Evolutionary conservation across 1,140 invertebrate species (phyloP).

Genomic region (Mercenaria mercenaria): DNA sequence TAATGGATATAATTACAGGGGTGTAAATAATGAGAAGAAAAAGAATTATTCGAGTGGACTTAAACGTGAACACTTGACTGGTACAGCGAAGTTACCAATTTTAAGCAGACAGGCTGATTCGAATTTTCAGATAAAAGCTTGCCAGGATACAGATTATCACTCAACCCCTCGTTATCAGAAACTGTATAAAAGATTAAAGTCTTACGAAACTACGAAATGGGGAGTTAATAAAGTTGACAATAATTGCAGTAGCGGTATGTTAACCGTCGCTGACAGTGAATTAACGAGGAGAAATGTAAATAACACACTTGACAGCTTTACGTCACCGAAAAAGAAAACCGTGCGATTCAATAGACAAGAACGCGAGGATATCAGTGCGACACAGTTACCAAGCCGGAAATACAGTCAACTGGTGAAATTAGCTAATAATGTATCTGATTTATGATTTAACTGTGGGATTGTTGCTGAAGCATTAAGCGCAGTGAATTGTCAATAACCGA

Average conservation of each 20-base stretch:
- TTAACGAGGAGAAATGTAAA: constrained; percentile 6
- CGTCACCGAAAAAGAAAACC: constrained; percentile 8
- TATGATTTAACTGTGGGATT: not conserved
- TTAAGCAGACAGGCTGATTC: not conserved
- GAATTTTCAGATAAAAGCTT: constrained; percentile 22
- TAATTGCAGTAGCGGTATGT: not conserved
- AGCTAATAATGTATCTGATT: not conserved
- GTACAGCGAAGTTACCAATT: not conserved
- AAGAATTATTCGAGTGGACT: not conserved
- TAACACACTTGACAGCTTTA: not conserved
- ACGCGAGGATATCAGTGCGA: not conserved
- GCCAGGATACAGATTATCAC: not conserved
- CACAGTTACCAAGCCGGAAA: not conserved
- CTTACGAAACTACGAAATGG: not conserved
- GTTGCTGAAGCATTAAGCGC: not conserved
- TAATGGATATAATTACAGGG: constrained; percentile 18
- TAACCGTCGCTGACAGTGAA: not conserved
- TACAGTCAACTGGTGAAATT: constrained; percentile 4
- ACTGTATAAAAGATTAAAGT: constrained; percentile 3
- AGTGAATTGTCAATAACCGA: not conserved
- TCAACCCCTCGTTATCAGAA: not conserved
- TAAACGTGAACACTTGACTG: not conserved
- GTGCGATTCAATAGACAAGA: constrained; percentile 27
- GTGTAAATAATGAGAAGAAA: constrained; percentile 1
- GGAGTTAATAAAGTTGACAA: constrained; percentile 33